Evolutionary conservation across 2,888 invertebrate genomes (phyloP).

Genomic region (Ectropis crepuscularia): DNA sequence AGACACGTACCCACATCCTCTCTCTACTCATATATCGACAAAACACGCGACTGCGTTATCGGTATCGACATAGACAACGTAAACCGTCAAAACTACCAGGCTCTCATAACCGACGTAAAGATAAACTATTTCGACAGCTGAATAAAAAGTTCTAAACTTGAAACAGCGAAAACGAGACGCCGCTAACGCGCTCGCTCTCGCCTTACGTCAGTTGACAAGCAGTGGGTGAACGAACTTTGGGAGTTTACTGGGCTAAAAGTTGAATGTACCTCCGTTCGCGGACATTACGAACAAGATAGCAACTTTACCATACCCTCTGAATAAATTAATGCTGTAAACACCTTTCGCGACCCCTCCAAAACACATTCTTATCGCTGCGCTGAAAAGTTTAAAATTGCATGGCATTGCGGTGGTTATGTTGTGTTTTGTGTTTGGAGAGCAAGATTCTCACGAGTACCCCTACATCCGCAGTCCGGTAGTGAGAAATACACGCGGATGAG

Average conservation of each 20-base stretch:
- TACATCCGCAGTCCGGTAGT: slow-evolving; percentile 72
- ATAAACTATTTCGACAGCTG: slow-evolving; percentile 78
- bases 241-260: slow-evolving; percentile 86
- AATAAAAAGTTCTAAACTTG: slow-evolving; percentile 81
- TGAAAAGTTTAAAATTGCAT: slow-evolving; percentile 60
- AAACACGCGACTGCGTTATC: slow-evolving; percentile 51
- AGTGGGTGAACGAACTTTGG: slow-evolving; percentile 84
- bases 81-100: slow-evolving; percentile 81
- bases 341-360: slow-evolving; percentile 52
- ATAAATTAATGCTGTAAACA: slow-evolving; percentile 61
- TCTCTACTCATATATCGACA: slow-evolving; percentile 37
- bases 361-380: slow-evolving; percentile 43
- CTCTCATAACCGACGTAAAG: slow-evolving; percentile 69
- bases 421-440: slow-evolving; percentile 59
- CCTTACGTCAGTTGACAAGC: slow-evolving; percentile 84
- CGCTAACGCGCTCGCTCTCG: slow-evolving; percentile 69
- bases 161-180: slow-evolving; percentile 68
- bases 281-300: slow-evolving; percentile 85
- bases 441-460: slow-evolving; percentile 83
- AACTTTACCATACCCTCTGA: slow-evolving; percentile 75
- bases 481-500: slow-evolving; percentile 72
- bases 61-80: slow-evolving; percentile 79
- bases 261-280: slow-evolving; percentile 85
- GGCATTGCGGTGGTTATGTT: slow-evolving; percentile 40
- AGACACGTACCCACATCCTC: background rate